Conservation (phyloP, 2,888 invertebrate genomes). For the Tethea ocularis region DNA sequence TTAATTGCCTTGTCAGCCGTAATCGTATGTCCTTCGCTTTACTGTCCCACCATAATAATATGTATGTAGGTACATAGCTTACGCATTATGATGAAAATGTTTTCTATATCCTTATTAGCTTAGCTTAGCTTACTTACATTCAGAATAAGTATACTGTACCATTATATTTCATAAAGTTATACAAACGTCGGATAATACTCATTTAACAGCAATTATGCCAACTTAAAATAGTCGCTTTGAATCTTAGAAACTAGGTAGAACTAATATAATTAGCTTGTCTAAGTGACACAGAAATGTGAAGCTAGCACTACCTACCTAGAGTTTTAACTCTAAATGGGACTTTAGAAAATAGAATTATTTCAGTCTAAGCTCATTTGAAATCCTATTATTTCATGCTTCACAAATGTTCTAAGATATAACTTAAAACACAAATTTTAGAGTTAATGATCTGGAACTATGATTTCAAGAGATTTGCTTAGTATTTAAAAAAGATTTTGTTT, state of each 20-base stretch:
- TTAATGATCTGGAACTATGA: no score
- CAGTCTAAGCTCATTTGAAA: constrained; percentile 1
- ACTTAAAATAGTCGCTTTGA: constrained; percentile 2
- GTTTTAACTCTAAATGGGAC: background rate
- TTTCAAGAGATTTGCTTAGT: no score
- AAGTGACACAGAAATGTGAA: constrained; percentile 4
- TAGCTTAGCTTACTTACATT: background rate
- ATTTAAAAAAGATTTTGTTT: no score
- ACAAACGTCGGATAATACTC: background rate
- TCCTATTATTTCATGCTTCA: background rate
- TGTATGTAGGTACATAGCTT: constrained; percentile 40
- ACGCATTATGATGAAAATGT: constrained; percentile 54
- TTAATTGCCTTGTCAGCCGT: constrained; percentile 81
- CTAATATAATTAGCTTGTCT: background rate
- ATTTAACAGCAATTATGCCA: background rate
- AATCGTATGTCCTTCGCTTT: constrained; percentile 73
- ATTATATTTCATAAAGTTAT: background rate
- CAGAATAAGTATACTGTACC: background rate
- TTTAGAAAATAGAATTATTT: constrained; percentile 1
- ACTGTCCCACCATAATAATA: constrained; percentile 53
- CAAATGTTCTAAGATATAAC: background rate
- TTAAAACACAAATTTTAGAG: no score
- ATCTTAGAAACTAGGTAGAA: background rate
- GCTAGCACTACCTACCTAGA: background rate
- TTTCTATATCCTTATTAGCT: constrained; percentile 28